Evolutionary conservation across 2,797 vertebrate genomes (phyloP), one percentile per base, ranked within the genome.

Genomic region (Diceros bicornis): DNA sequence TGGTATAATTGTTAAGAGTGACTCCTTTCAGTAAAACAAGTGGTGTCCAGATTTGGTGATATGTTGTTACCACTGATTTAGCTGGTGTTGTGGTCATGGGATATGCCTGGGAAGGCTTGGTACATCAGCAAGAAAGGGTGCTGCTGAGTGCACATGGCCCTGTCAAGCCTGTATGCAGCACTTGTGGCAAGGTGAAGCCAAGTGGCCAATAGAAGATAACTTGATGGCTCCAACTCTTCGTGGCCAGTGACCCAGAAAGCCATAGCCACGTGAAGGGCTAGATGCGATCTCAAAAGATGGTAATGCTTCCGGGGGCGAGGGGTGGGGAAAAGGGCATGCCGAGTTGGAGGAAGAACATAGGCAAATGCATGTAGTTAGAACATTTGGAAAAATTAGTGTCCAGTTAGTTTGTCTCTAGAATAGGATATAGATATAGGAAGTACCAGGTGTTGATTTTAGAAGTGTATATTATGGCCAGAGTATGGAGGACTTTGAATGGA

Each of bases 141-240:
- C 13, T n/a, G 12, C 25, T 57, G 71, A 21, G 14, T 2, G 32
- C 17, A 21, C 1, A 7, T 25, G 20, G 37, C 16, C 34, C 6
- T 37, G 0, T 8, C 4, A 16, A 4, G 9, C 7, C n/a, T 37
- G 23, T 27, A 16, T 18, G 18, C 7, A 11, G 25, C 34, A 57
- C 10, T 21, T 21, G 1, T 6, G 32, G 2, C 75, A 41, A 72
- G 37, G 41, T 6, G 23, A 75, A 50, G 11, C n/a, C 62, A 90
- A 47, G 14, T 61, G 25, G 37, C 52, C 37, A 87, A 32, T 0
- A 64, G 69, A 34, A 84, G 52, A 34, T n/a, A 61, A 27, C 6
- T 23, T 0, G 2, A 41, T 32, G 72, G 25, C 16, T 91, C 66
- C 61, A 66, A 13, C 59, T 77, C 20, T n/a, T 2, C 17, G 7